Base-by-base conservation (phyloP, 2,888 invertebrate species). In the Cyrtodaria siliqua region DNA sequence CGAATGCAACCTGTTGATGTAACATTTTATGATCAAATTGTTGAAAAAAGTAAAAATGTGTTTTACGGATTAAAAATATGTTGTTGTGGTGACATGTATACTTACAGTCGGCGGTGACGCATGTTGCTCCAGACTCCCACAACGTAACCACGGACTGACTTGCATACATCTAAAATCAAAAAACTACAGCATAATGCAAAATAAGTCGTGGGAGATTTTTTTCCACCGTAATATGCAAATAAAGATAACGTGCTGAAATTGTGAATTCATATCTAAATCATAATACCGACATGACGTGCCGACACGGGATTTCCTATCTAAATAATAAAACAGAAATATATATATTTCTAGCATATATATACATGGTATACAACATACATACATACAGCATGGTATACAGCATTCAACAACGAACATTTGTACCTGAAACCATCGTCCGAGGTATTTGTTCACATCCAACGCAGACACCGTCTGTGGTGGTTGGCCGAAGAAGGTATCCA, bases 381-480 rank as follows among this genome's bases (percentile, higher is more conserved):
- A 55, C 26, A 26, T 26, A 6, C 24, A n/a, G 27, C 8, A 24
- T 14, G 4, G 26, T 24, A 23, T 8, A 6, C 2, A 16, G 18
- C 16, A 38, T 9, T 8, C 4, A 33, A 33, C 12, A 33, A 33
- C 4, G 6, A 8, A 33, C 12, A 16, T 27, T 47, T 18, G 29
- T 62, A 84, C 85, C 79, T 86, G 87, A 57, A 77, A 87, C 86
- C 86, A 87, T 70, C 83, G 38, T 52, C 86, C 85, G 8, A 87
- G 67, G 50, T 87, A 87, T 71, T 87, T 87, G 44, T 60, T 61
- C 24, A 82, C 71, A 24, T 87, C 86, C 18, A 87, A 29, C 8
- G 77, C 60, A 14, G 69, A 14, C 1, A 86, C 84, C 0, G 82
- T 81, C 0, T 33, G 9, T 8, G 82, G 79, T 2, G 79, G 60